Evolutionary conservation across 2,797 vertebrate species (phyloP).

Genomic region (Alcedo quadribrachys): DNA sequence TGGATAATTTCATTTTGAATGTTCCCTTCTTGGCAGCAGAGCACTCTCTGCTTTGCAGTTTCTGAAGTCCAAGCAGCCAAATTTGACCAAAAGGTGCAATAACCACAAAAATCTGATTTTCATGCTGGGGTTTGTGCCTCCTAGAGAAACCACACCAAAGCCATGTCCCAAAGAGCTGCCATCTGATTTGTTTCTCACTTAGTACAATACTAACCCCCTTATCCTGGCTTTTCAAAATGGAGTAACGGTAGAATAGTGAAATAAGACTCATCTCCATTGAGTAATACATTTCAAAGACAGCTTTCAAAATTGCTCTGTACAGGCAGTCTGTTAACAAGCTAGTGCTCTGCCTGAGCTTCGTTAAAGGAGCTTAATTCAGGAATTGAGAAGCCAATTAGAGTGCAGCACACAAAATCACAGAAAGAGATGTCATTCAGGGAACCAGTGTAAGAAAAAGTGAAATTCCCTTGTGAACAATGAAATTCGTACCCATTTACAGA

Average conservation of each 20-base stretch:
- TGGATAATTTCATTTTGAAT: background rate
- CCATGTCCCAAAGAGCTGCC: background rate
- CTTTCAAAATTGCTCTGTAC: constrained; percentile 15
- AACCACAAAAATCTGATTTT: background rate
- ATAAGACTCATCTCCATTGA: constrained; percentile 10
- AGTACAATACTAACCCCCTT: background rate
- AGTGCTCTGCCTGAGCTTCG: background rate
- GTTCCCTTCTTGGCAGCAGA: background rate
- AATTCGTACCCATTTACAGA: background rate
- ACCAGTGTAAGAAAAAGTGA: background rate
- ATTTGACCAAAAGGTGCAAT: background rate
- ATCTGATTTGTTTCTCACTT: background rate
- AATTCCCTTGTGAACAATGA: background rate
- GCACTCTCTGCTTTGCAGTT: background rate
- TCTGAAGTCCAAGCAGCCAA: background rate
- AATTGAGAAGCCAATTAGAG: background rate
- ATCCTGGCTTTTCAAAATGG: background rate
- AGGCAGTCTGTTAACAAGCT: background rate
- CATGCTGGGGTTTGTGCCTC: background rate
- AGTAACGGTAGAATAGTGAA: background rate
- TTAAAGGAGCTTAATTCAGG: background rate
- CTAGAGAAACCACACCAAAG: background rate
- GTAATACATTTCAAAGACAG: background rate
- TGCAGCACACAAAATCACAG: background rate
- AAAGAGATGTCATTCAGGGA: background rate